These are phyloP conservation scores for Agrypnus murinus DNA, from an alignment of 2,888 invertebrate genomes.

Conservation along the genomic window DNA sequence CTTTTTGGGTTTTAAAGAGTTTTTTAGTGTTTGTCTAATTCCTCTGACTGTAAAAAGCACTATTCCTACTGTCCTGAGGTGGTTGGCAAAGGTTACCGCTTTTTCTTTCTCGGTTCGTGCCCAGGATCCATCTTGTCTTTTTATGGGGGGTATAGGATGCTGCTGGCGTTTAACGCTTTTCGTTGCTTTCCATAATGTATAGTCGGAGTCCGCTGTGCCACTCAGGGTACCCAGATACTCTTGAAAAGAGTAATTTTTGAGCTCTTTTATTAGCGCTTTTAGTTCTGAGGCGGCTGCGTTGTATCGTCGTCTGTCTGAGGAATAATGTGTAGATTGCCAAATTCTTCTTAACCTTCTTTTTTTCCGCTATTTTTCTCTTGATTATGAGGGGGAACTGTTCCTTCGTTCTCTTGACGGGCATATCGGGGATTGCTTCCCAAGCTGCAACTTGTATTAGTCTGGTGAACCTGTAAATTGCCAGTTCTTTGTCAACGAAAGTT, in stretches of 20 bases:
- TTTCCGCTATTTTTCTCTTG: background rate
- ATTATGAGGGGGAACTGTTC: background rate
- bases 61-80: no score
- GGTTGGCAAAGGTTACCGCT: no score
- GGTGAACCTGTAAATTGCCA: slow-evolving; percentile 1
- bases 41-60: background rate
- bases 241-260: no score
- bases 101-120: background rate
- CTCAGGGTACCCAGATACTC: no score
- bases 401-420: background rate
- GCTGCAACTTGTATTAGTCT: slow-evolving; percentile 1
- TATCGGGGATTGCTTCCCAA: background rate
- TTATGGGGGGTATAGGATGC: no score
- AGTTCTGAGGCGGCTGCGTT: no score
- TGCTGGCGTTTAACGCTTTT: background rate
- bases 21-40: slow-evolving; percentile 1
- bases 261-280: no score
- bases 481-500: background rate
- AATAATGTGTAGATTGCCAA: no score
- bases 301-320: background rate
- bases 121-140: background rate
- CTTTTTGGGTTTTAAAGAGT: background rate
- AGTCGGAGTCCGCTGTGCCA: no score
- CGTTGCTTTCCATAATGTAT: no score
- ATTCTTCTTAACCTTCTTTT: no score